Conservation (phyloP, 2,113 vertebrate species). For the Chaetura pelagica region DNA sequence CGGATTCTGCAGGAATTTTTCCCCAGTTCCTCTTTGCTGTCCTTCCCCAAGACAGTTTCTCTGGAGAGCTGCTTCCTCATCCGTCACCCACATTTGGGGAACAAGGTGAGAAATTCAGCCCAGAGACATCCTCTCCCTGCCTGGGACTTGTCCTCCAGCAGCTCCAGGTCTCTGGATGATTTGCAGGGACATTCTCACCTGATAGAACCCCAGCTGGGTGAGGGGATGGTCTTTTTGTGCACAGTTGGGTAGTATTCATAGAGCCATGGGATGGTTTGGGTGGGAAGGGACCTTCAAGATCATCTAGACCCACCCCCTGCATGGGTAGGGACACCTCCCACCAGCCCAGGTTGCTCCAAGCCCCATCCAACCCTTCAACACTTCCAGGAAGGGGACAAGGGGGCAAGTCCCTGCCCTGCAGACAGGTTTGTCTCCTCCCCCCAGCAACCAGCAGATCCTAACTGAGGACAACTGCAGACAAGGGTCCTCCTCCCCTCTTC, state of each 20-base stretch:
- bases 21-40: conserved; percentile 63
- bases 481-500: no score
- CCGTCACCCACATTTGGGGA: conserved; percentile 66
- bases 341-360: no score
- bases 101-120: conserved; percentile 68
- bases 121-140: neutral
- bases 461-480: no score
- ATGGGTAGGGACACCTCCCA: no score
- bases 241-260: neutral
- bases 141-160: neutral
- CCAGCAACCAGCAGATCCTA: no score
- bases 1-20: conserved; percentile 75
- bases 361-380: no score
- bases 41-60: conserved; percentile 72
- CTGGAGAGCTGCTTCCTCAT: conserved; percentile 78
- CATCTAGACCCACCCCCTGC: no score
- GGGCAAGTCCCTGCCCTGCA: no score
- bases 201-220: neutral
- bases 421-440: no score
- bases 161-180: neutral
- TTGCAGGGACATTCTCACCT: neutral
- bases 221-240: neutral
- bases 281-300: no score
- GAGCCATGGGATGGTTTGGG: no score
- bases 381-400: no score